A percentile compares a stretch with the other conserved stretches of the same genome.
Evolutionary conservation across 2,888 invertebrate genomes (phyloP).

Genomic region (Cancer borealis): DNA sequence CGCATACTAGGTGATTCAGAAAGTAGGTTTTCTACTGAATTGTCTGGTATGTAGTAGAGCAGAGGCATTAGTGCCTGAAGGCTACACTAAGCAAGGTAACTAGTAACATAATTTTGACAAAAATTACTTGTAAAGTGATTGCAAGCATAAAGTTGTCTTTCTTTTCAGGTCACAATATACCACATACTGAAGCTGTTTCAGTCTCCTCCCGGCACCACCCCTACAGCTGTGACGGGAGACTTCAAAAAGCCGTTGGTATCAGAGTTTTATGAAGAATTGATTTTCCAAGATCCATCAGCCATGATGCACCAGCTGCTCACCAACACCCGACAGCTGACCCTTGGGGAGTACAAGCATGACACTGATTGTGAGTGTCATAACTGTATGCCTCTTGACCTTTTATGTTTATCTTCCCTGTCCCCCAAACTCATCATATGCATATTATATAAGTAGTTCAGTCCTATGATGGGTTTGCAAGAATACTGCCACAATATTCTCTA

Average conservation of each 20-base stretch:
- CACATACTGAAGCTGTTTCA: constrained; percentile 97
- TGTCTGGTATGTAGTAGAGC: too few species aligned
- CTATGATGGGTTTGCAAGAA: too few species aligned
- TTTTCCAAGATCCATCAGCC: constrained; percentile 85
- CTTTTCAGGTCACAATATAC: constrained; percentile 92
- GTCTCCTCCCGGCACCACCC: constrained; percentile 81
- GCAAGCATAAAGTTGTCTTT: constrained; percentile 21
- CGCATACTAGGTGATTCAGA: too few species aligned
- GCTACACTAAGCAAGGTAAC: background rate
- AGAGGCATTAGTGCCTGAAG: background rate
- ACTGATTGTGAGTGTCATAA: constrained; percentile 88
- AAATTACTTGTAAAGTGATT: constrained; percentile 31
- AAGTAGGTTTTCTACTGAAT: too few species aligned
- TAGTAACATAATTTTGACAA: background rate
- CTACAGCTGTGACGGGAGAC: constrained; percentile 59
- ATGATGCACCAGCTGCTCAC: constrained; percentile 91
- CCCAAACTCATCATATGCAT: too few species aligned
- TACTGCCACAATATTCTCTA: too few species aligned
- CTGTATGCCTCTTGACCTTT: background rate
- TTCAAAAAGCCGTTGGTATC: constrained; percentile 88
- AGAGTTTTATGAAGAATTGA: constrained; percentile 97
- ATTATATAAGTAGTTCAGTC: too few species aligned
- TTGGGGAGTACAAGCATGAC: constrained; percentile 89
- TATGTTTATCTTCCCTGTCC: background rate
- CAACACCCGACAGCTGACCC: constrained; percentile 87